Percentiles rank a stretch among this genome's conserved stretches.
phyloP scores from a whole-genome alignment of 1,140 invertebrate species.

The Cecropterus lyciades region DNA sequence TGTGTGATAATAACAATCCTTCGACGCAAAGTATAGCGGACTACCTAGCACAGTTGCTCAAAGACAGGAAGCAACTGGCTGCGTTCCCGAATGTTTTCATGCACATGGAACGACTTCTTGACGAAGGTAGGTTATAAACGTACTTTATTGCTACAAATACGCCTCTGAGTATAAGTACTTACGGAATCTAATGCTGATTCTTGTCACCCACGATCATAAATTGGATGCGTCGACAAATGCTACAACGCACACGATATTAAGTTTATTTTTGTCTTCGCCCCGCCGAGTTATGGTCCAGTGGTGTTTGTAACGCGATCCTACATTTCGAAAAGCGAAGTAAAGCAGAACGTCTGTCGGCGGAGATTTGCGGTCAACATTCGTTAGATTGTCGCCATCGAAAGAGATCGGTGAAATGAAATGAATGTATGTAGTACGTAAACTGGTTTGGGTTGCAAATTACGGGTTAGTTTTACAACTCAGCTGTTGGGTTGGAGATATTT shows the following conservation, averaged over 20 bases:
- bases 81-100: constrained; percentile 99
- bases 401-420: constrained; percentile 68
- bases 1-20: constrained; percentile 89
- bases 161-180: constrained; percentile 18
- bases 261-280: constrained; percentile 83
- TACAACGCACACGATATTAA: constrained; percentile 80
- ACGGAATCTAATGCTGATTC: constrained; percentile 39
- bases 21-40: constrained; percentile 98
- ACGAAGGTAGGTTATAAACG: constrained; percentile 94
- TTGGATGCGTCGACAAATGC: constrained; percentile 77
- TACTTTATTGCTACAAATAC: constrained; percentile 31
- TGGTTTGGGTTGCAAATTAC: constrained; percentile 54
- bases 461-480: constrained; percentile 44
- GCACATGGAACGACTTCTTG: constrained; percentile 98
- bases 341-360: constrained; percentile 67
- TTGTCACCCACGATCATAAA: constrained; percentile 73
- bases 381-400: constrained; percentile 69
- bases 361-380: constrained; percentile 73
- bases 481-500: constrained; percentile 57
- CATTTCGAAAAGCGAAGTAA: constrained; percentile 78
- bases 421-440: constrained; percentile 54
- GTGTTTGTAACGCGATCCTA: constrained; percentile 80
- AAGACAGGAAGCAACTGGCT: constrained; percentile 99
- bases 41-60: constrained; percentile 99
- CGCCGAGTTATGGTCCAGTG: constrained; percentile 82